Evolutionary conservation across 2,797 vertebrate genomes (phyloP).

Genomic region (Jordanella pulchra): DNA sequence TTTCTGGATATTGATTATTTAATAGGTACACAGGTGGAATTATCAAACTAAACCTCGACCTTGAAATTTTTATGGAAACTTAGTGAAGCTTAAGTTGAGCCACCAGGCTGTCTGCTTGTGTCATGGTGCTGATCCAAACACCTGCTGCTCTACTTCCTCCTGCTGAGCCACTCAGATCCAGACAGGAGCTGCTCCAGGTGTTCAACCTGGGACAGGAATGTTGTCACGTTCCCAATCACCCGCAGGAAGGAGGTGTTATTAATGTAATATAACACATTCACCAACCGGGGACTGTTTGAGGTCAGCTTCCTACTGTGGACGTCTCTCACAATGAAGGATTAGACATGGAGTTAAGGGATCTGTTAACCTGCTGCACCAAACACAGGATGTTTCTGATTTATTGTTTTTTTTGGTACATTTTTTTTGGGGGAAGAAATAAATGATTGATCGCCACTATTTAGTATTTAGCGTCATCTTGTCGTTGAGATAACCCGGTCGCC

Average conservation of each 20-base stretch:
- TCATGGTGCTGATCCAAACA: constrained; percentile 42
- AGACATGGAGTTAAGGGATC: constrained; percentile 20
- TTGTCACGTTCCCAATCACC: constrained; percentile 60
- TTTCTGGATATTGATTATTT: not conserved
- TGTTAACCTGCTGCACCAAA: constrained; percentile 23
- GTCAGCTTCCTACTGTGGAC: constrained; percentile 48
- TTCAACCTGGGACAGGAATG: constrained; percentile 58
- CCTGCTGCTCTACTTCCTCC: constrained; percentile 55
- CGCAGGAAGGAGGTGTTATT: constrained; percentile 71
- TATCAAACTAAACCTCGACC: constrained; percentile 10
- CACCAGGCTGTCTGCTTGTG: constrained; percentile 31
- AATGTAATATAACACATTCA: constrained; percentile 76
- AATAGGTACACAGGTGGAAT: not conserved
- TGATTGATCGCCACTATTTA: constrained; percentile 62
- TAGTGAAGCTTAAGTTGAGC: constrained; percentile 20
- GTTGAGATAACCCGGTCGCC: constrained; percentile 43
- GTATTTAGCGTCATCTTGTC: constrained; percentile 11
- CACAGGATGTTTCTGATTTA: constrained; percentile 32
- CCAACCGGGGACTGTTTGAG: constrained; percentile 48
- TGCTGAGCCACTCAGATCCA: constrained; percentile 54
- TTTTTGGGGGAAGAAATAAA: constrained; percentile 26
- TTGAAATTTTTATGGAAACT: not conserved
- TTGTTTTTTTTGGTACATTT: too few species aligned
- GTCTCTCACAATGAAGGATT: constrained; percentile 22
- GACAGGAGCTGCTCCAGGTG: constrained; percentile 54